phyloP scores from a whole-genome alignment of 2,113 vertebrate species.

The Melospiza georgiana region DNA sequence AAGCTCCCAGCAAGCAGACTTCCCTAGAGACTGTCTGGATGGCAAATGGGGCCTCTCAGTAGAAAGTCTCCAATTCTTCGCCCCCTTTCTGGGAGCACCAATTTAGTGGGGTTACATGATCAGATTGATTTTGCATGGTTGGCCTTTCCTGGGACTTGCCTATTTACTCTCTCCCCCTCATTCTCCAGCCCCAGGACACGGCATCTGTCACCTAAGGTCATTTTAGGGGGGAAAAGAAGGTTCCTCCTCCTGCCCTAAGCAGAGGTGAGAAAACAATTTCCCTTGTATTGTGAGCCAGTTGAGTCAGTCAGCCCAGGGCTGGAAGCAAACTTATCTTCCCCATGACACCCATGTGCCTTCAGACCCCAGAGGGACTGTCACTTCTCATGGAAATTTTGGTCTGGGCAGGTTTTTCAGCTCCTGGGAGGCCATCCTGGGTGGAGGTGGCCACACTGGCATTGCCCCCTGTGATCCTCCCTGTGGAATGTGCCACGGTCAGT shows the following conservation, averaged over 20 bases:
- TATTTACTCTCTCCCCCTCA: not conserved
- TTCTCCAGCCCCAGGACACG: not conserved
- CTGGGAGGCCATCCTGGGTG: not conserved
- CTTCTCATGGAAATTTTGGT: not conserved
- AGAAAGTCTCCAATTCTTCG: not conserved
- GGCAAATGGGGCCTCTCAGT: not conserved
- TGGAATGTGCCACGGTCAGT: fast-evolving
- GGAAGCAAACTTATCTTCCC: not conserved
- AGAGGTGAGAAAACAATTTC: not conserved
- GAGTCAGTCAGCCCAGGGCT: not conserved
- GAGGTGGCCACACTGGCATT: fast-evolving
- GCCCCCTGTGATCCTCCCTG: fast-evolving
- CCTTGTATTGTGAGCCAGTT: not conserved
- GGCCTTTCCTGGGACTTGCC: not conserved
- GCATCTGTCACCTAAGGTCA: not conserved
- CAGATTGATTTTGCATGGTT: fast-evolving
- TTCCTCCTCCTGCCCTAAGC: not conserved
- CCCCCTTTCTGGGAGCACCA: not conserved
- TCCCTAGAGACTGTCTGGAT: not conserved
- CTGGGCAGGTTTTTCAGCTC: not conserved
- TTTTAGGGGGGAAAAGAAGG: not conserved
- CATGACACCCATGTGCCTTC: not conserved
- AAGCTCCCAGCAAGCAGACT: not conserved
- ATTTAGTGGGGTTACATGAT: fast-evolving
- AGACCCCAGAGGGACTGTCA: not conserved